A percentile compares a stretch with the other conserved stretches of the same genome.
Conservation (phyloP, 2,797 vertebrate species). For the Neopelma chrysocephalum region DNA sequence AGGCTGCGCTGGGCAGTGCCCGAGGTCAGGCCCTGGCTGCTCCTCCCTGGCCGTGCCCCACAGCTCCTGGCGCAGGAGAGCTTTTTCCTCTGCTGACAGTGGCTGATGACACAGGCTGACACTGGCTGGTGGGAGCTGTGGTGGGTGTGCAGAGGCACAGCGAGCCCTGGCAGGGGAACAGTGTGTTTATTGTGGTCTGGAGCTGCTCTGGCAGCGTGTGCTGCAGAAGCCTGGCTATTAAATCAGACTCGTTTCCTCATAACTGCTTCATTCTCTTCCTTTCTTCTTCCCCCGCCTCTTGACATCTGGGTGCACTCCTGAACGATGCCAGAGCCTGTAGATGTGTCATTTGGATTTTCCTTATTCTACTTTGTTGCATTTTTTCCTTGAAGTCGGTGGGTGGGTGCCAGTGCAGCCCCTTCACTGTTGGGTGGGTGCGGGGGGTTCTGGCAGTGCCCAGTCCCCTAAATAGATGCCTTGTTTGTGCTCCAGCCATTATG, state of each 20-base stretch:
- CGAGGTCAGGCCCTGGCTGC: fast-evolving
- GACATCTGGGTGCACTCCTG: neutral
- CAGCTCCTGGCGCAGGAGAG: neutral
- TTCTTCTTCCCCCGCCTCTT: neutral
- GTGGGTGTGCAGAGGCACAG: constrained; percentile 17
- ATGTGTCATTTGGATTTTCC: neutral
- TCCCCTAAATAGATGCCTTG: neutral
- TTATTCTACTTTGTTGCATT: neutral
- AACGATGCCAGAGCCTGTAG: neutral
- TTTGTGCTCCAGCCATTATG: neutral
- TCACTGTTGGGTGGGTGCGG: neutral
- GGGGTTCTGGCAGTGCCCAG: neutral
- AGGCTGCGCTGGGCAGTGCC: neutral
- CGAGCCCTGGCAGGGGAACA: constrained; percentile 27
- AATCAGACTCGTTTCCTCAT: constrained; percentile 11
- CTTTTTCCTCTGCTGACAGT: neutral
- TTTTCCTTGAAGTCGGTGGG: neutral
- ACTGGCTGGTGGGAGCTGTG: neutral
- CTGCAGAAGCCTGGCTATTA: constrained; percentile 20
- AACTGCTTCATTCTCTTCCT: constrained; percentile 16
- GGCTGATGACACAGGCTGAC: constrained; percentile 9
- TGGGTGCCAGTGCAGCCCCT: neutral
- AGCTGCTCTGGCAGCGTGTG: neutral
- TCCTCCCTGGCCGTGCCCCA: neutral
- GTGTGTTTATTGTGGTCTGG: constrained; percentile 36